Evolutionary conservation across 2,888 invertebrate species (phyloP), one percentile per base, ranked within the genome.

Genomic region (Cylindroiulus punctatus): DNA sequence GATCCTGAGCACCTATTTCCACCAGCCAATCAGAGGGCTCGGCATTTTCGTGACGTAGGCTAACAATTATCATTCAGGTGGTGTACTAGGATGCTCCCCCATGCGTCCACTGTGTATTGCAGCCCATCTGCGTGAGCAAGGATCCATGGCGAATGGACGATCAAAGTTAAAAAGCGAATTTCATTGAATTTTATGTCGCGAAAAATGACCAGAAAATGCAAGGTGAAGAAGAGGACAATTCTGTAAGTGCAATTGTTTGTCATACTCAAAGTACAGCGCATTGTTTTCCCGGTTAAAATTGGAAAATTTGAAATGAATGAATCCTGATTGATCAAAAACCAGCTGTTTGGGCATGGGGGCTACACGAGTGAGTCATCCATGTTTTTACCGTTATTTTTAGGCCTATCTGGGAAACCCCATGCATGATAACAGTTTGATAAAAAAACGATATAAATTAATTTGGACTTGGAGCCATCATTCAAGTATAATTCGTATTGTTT

Each of bases 171-270:
- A 30, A 76, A 14, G 3, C 14, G 14, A 76, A 76, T 76, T 76
- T 7, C 30, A 76, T 30, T 76, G 30, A 76, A 30, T 76, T 76
- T 76, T 17, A 30, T 76, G 76, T 5, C 14, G 7, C 26, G 26
- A 76, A 76, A 76, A 76, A 76, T 76, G 76, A 30, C 76, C 26
- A 76, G 30, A 76, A 76, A 76, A 76, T 76, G 76, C 76, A 76
- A 76, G 30, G 17, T 12, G 76, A 76, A 76, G 76, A 30, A 30
- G 76, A 76, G 76, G 76, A 76, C 76, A 76, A 76, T 30, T 76
- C 76, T 26, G 76, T 76, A 30, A 76, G 76, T 76, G 26, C 2
- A 30, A 30, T 8, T 52, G n/a, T 14, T 36, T 36, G 36, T 36
- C 2, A 47, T 47, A 47, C 17, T 65, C 10, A 26, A 65, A 10